phyloP scores from a whole-genome alignment of 2,797 vertebrate genomes.

The Pipistrellus pygmaeus region DNA sequence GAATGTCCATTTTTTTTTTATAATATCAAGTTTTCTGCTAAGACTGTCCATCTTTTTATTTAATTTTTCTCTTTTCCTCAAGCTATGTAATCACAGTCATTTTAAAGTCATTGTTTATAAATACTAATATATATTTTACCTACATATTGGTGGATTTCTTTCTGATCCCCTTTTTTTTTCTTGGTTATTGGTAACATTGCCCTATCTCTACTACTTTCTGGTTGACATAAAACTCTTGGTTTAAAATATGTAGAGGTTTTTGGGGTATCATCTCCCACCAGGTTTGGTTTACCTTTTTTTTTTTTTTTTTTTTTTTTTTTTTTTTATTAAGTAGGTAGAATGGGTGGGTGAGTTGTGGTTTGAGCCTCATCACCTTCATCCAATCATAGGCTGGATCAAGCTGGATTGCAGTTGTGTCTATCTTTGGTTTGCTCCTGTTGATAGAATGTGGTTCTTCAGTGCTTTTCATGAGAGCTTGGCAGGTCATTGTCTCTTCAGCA shows the following conservation, averaged over 20 bases:
- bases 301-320: not conserved
- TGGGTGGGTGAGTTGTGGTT: not conserved
- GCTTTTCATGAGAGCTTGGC: not conserved
- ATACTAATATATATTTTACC: not conserved
- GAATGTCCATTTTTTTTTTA: conserved; percentile 40
- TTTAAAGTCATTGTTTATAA: conserved; percentile 41
- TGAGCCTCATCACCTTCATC: not conserved
- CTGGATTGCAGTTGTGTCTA: not conserved
- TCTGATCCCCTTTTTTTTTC: not conserved
- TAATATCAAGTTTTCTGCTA: conserved; percentile 42
- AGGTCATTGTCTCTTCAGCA: not conserved
- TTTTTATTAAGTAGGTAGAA: not conserved
- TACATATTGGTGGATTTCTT: conserved; percentile 9
- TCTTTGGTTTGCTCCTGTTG: not conserved
- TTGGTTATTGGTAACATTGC: conserved; percentile 6
- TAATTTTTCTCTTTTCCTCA: conserved; percentile 51
- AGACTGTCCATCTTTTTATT: not conserved
- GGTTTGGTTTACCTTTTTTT: not conserved
- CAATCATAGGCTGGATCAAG: not conserved
- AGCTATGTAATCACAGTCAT: not conserved
- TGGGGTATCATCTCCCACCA: not conserved
- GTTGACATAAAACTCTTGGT: conserved; percentile 34
- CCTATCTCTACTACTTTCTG: not conserved
- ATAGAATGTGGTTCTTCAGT: not conserved
- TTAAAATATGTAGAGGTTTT: not conserved